These are phyloP conservation scores for Macrobrachium nipponense DNA, from an alignment of 1,140 invertebrate genomes.

Conservation along the genomic window DNA sequence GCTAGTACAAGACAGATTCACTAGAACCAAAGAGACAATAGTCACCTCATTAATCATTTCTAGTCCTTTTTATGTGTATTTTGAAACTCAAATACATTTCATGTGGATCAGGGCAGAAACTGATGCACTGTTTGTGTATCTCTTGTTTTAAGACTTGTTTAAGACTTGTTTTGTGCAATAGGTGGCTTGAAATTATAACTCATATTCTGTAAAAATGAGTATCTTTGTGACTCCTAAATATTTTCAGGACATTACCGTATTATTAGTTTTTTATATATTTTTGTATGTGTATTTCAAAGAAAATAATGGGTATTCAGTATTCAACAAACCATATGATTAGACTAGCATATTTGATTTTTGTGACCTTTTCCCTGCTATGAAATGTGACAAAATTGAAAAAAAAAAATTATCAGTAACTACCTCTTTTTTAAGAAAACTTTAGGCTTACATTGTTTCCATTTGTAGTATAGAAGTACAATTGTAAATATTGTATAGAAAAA, in stretches of 20 bases:
- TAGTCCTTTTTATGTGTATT: slow-evolving; percentile 40
- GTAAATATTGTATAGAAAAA: too few relatives aligned
- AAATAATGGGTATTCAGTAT: too few relatives aligned
- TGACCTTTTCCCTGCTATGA: too few relatives aligned
- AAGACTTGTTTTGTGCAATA: slow-evolving; percentile 12
- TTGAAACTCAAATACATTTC: slow-evolving; percentile 22
- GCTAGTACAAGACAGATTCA: slow-evolving; percentile 52
- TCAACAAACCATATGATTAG: too few relatives aligned
- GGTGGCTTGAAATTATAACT: slow-evolving; percentile 3
- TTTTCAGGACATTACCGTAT: neutral
- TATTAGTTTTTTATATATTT: slow-evolving; percentile 4
- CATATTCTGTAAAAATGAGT: neutral
- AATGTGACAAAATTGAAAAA: too few relatives aligned
- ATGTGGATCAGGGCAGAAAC: slow-evolving; percentile 30
- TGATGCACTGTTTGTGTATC: too few relatives aligned
- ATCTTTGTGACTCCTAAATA: neutral
- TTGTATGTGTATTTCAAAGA: too few relatives aligned
- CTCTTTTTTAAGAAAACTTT: too few relatives aligned
- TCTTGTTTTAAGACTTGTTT: neutral
- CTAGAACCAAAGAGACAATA: slow-evolving; percentile 56
- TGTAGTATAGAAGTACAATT: too few relatives aligned
- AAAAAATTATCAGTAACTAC: too few relatives aligned
- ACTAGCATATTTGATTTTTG: too few relatives aligned
- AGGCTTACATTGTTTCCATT: too few relatives aligned
- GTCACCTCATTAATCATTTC: slow-evolving; percentile 53